Conservation (phyloP, 2,113 vertebrate genomes). For the Shinisaurus crocodilurus region DNA sequence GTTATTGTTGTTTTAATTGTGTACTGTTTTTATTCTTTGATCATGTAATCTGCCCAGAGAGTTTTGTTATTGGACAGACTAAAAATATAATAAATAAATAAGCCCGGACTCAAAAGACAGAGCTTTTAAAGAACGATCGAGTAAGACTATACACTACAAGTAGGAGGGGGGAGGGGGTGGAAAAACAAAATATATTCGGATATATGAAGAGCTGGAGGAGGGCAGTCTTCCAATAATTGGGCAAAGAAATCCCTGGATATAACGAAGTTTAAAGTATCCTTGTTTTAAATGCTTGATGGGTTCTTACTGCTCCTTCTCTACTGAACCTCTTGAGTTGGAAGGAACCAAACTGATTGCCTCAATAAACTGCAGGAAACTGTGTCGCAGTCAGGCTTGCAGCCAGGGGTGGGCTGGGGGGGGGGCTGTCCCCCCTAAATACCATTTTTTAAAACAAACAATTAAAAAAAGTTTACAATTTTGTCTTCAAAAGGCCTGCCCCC, state of each 20-base stretch:
- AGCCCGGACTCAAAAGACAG: neutral
- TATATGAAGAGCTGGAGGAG: neutral
- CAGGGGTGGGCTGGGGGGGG: no score
- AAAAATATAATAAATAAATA: no score
- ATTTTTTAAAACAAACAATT: no score
- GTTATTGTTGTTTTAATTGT: no score
- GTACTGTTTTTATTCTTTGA: no score
- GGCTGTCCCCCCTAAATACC: no score
- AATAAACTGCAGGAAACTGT: no score
- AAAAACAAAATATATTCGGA: neutral
- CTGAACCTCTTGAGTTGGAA: neutral
- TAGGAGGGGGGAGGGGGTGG: neutral
- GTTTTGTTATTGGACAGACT: no score
- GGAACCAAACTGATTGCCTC: neutral
- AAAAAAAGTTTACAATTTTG: no score
- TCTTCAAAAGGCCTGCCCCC: no score
- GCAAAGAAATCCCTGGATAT: neutral
- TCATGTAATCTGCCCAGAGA: no score
- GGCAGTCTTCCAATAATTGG: neutral
- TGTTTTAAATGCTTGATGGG: neutral
- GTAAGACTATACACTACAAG: neutral
- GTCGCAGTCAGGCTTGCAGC: no score
- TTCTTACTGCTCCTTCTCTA: neutral
- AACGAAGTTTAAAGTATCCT: neutral
- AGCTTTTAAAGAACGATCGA: neutral